These are phyloP conservation scores for Willisornis vidua DNA, from an alignment of 2,113 vertebrate genomes.

Conservation along the genomic window DNA sequence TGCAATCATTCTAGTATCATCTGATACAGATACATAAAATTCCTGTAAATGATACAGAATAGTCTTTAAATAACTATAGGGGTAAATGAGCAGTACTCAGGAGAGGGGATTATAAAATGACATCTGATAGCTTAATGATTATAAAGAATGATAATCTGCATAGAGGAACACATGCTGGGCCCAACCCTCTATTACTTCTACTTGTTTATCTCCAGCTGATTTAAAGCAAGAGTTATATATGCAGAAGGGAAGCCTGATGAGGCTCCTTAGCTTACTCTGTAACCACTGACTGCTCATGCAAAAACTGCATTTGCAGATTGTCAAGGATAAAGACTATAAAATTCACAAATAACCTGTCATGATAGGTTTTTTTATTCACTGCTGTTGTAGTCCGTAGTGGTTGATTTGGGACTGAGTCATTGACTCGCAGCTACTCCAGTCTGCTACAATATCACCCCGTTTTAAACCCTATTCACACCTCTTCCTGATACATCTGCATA, in stretches of 20 bases:
- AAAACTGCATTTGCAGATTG: not conserved
- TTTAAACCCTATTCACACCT: not conserved
- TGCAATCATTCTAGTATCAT: constrained; percentile 86
- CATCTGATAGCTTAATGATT: constrained; percentile 7
- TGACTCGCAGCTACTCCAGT: not conserved
- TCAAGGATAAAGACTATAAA: not conserved
- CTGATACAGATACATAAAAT: constrained; percentile 89
- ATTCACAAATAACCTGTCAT: not conserved
- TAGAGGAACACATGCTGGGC: constrained; percentile 26
- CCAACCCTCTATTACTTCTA: constrained; percentile 20
- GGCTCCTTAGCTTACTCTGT: not conserved
- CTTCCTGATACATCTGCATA: not conserved
- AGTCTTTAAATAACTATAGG: constrained; percentile 62
- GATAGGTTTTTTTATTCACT: not conserved
- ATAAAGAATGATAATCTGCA: constrained; percentile 30
- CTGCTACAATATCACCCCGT: rapidly evolving
- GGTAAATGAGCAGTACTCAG: constrained; percentile 2
- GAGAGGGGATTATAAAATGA: constrained; percentile 13
- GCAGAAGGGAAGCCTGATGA: constrained; percentile 20
- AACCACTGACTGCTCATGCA: not conserved
- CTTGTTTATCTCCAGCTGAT: constrained; percentile 50
- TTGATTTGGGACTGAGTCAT: not conserved
- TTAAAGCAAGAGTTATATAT: constrained; percentile 2
- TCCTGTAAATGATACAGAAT: constrained; percentile 82
- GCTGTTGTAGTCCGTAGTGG: not conserved